Evolutionary conservation across 1,140 invertebrate species (phyloP), one percentile per base, ranked within the genome.

Genomic region (Pteromalus puparum): DNA sequence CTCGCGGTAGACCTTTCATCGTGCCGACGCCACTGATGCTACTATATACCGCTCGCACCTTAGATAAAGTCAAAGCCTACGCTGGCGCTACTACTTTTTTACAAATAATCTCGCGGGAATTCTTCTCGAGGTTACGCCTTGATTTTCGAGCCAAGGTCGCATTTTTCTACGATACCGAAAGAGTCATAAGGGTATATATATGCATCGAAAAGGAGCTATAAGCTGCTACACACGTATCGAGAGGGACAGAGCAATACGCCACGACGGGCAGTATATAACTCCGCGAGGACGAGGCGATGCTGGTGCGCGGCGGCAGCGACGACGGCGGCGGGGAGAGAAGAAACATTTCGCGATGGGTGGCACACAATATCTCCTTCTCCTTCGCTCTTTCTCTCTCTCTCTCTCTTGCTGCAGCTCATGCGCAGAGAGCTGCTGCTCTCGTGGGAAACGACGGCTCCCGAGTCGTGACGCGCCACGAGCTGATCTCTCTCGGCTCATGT

Each of bases 1-100:
- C 78, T 73, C 42, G 24, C 34, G 34, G 87, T 87, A 81, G 78
- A 88, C 89, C 90, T 91, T 92, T 91, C 91, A 91, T 91, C 91
- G 90, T 87, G 88, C 91, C 91, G 89, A 83, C 89, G 30, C 21
- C 21, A 18, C 53, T 61, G n/a, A n/a, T n/a, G n/a, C n/a, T n/a
- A n/a, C n/a, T n/a, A n/a, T n/a, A n/a, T n/a, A 26, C 21, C 38
- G 67, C 82, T 67, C 75, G 38, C 67, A n/a, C 24, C 83, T 79
- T 85, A 86, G 79, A 86, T 88, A 89, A 90, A 88, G 85, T 86
- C 82, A 87, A 84, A 77, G 87, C 70, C 75, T 1, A 3, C 70
- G 73, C 73, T 70, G 34, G 1, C 67, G 28, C 79, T 74, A 85
- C 86, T 89, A 86, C 87, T 81, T 7, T 34, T 61, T 61, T 61